phyloP scores from a whole-genome alignment of 1,140 invertebrate genomes.

The Panonychus citri region DNA sequence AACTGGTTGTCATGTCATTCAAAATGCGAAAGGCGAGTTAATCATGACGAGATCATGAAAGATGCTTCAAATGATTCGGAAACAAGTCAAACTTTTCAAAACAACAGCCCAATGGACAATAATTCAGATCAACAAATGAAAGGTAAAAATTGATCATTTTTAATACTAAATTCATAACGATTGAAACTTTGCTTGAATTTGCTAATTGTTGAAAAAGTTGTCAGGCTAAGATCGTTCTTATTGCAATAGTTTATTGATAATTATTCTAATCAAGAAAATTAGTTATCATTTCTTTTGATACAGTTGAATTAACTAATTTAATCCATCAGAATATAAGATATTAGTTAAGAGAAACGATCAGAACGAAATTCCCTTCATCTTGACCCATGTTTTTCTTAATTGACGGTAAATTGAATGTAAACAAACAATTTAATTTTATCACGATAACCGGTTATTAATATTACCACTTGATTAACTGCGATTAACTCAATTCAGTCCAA shows the following conservation, averaged over 20 bases:
- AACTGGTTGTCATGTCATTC: too few species aligned
- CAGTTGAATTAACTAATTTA: too few species aligned
- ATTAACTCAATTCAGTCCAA: neutral
- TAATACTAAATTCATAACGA: neutral
- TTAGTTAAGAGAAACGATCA: too few species aligned
- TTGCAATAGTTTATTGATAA: neutral
- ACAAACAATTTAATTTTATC: too few species aligned
- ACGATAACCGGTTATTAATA: too few species aligned
- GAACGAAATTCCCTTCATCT: too few species aligned
- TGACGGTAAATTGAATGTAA: too few species aligned
- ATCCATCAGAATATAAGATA: too few species aligned
- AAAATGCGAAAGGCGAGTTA: neutral
- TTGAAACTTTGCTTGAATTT: neutral
- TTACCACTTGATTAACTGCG: too few species aligned
- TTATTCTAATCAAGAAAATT: too few species aligned
- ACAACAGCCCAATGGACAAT: neutral
- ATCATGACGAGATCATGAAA: neutral
- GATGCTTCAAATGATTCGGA: neutral
- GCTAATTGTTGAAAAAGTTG: neutral
- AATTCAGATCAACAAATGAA: neutral
- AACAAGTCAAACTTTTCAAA: slow-evolving; percentile 1
- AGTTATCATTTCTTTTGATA: too few species aligned
- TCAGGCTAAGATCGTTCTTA: neutral
- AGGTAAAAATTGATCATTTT: neutral
- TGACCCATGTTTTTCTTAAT: too few species aligned